A percentile compares a stretch with the other conserved stretches of the same genome.
These are phyloP conservation scores for Boulengeromyrus knoepffleri DNA, from an alignment of 2,113 vertebrate species.

Conservation along the genomic window DNA sequence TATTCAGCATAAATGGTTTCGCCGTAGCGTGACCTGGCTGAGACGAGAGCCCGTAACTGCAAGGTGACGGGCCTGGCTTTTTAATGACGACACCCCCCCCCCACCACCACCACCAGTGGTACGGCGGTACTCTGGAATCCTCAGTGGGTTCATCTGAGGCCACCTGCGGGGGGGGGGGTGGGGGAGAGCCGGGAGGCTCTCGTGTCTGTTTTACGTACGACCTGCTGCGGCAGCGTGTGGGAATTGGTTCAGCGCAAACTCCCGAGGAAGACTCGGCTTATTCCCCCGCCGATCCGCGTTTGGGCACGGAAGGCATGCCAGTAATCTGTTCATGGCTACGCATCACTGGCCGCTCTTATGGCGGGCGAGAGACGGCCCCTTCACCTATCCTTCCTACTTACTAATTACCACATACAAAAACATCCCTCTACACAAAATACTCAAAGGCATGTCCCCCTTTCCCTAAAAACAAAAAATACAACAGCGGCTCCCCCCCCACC, in stretches of 20 bases:
- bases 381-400: neutral
- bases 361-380: neutral
- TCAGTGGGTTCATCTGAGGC: neutral
- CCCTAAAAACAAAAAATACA: neutral
- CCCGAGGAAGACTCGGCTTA: neutral
- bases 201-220: neutral
- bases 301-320: neutral
- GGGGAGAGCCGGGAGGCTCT: neutral
- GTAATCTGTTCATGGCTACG: neutral
- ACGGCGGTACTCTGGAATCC: neutral
- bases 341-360: neutral
- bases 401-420: neutral
- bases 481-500: neutral
- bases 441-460: neutral
- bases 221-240: neutral
- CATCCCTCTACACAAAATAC: neutral
- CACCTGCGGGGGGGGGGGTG: neutral
- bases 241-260: neutral
- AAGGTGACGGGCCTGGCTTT: neutral
- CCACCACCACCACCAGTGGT: neutral
- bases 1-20: neutral
- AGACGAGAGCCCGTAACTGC: neutral
- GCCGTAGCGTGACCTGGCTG: neutral
- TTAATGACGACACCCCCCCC: neutral
- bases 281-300: neutral